Percentiles rank a stretch among this genome's conserved stretches.
phyloP scores from a whole-genome alignment of 2,797 vertebrate genomes.

The Eulemur rubriventer region DNA sequence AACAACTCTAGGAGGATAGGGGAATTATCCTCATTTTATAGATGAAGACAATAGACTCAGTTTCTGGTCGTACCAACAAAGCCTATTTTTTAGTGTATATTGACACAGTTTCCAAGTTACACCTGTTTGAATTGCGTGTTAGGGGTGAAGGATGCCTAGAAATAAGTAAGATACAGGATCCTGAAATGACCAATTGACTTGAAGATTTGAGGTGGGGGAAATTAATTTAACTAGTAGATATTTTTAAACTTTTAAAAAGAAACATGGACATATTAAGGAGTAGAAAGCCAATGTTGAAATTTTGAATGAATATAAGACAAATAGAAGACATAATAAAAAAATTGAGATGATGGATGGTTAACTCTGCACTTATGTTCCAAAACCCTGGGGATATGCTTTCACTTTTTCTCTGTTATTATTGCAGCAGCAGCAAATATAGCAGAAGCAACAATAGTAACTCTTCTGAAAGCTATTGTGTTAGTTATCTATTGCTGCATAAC shows the following conservation, averaged over 20 bases:
- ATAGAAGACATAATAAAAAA: neutral
- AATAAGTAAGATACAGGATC: neutral
- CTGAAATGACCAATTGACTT: neutral
- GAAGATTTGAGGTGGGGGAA: neutral
- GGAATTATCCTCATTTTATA: neutral
- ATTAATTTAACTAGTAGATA: neutral
- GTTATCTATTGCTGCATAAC: neutral
- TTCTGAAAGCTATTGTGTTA: neutral
- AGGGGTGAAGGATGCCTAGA: neutral
- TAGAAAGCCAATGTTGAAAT: neutral
- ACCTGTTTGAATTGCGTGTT: neutral
- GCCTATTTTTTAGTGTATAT: neutral
- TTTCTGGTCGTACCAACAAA: neutral
- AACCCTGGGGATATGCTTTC: neutral
- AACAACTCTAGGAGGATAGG: neutral
- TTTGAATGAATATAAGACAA: neutral
- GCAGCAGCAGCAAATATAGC: neutral
- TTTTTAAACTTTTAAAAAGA: neutral
- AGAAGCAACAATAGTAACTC: neutral
- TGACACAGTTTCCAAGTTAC: neutral
- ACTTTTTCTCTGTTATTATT: neutral
- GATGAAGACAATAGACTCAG: neutral
- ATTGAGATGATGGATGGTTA: neutral
- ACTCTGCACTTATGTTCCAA: neutral
- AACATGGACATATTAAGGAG: neutral